Evolutionary conservation across 2,113 vertebrate species (phyloP).

Genomic region (Dascyllus trimaculatus): DNA sequence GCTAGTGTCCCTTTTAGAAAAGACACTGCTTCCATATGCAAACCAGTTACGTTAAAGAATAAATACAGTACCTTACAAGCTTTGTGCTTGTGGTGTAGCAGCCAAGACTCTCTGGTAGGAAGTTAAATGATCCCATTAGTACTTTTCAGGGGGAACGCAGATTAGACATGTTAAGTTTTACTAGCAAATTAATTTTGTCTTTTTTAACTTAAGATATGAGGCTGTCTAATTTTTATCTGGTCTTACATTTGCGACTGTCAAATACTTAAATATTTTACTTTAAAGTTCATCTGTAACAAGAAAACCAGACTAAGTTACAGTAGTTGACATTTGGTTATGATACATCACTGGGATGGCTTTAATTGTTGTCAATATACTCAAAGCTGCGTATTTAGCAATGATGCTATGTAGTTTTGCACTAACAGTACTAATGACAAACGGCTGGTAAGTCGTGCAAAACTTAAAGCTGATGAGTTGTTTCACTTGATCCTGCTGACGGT

Average conservation of each 20-base stretch:
- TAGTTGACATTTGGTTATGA: not conserved
- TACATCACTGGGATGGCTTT: no score
- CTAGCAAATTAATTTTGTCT: not conserved
- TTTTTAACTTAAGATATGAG: no score
- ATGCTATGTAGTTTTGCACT: no score
- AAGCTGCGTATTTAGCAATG: no score
- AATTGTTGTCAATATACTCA: no score
- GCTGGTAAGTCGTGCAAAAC: no score
- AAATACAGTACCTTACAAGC: not conserved
- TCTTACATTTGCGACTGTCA: no score
- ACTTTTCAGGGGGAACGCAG: not conserved
- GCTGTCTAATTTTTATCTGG: no score
- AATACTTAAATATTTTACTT: not conserved
- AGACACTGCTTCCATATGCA: constrained; percentile 52
- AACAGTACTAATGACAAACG: no score
- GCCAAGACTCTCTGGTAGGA: not conserved
- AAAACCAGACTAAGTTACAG: not conserved
- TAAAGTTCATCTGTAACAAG: not conserved
- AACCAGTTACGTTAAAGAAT: constrained; percentile 37
- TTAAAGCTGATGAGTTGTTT: no score
- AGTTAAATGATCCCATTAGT: not conserved
- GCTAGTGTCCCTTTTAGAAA: constrained; percentile 77
- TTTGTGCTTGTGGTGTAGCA: not conserved
- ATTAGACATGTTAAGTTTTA: not conserved
- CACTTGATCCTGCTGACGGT: no score